These are phyloP conservation scores for Anastrepha obliqua DNA, from an alignment of 1,140 invertebrate species.

Conservation along the genomic window DNA sequence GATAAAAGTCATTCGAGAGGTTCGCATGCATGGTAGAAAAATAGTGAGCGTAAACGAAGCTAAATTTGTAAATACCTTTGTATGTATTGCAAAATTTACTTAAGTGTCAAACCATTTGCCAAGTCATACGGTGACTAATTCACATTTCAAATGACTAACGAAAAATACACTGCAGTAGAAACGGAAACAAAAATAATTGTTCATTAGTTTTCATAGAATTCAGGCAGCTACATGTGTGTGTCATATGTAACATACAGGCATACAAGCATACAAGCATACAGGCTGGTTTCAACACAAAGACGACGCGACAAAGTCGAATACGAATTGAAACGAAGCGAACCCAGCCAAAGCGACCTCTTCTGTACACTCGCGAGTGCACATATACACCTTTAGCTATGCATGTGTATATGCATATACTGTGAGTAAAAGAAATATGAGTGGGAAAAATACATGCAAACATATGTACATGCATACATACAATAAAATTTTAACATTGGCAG, in stretches of 20 bases:
- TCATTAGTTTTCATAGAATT: slow-evolving; percentile 40
- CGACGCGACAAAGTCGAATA: not conserved
- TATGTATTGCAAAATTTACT: slow-evolving; percentile 19
- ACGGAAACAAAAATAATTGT: slow-evolving; percentile 46
- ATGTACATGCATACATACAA: not conserved
- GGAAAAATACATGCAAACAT: not conserved
- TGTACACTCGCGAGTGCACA: not conserved
- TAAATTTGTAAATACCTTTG: not conserved
- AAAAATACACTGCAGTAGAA: not conserved
- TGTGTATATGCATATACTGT: not conserved
- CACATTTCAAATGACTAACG: slow-evolving; percentile 39
- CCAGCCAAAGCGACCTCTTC: not conserved
- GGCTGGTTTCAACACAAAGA: not conserved
- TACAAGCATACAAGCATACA: not conserved
- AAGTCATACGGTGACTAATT: slow-evolving; percentile 26
- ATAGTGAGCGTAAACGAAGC: not conserved
- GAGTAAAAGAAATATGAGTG: not conserved
- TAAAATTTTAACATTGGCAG: not conserved
- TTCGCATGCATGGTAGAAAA: slow-evolving; percentile 12
- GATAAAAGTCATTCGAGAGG: not conserved
- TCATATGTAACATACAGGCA: not conserved
- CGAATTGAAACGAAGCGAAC: slow-evolving; percentile 2
- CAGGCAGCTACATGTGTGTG: too few relatives aligned
- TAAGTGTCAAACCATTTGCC: slow-evolving; percentile 39
- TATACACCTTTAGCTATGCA: not conserved